Evolutionary conservation across 1,140 invertebrate genomes (phyloP).

Genomic region (Lordiphosa collinella): DNA sequence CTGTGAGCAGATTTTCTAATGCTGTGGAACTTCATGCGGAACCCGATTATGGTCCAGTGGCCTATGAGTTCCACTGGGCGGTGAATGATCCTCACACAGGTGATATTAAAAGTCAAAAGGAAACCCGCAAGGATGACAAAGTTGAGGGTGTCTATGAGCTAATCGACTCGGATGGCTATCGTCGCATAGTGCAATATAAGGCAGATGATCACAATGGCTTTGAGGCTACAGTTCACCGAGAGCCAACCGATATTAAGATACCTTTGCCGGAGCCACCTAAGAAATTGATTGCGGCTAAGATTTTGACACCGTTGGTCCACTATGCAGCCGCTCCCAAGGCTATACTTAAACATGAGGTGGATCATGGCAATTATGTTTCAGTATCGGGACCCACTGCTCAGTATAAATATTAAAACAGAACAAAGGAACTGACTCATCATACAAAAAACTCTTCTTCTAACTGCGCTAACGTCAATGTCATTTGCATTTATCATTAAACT

Average conservation of each 20-base stretch:
- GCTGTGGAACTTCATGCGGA: conserved; percentile 50
- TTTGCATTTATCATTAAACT: conserved; percentile 24
- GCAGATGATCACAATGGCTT: conserved; percentile 87
- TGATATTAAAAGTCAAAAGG: conserved; percentile 83
- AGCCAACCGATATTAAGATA: conserved; percentile 80
- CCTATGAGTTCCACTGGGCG: conserved; percentile 82
- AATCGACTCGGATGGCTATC: conserved; percentile 85
- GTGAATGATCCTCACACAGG: conserved; percentile 82
- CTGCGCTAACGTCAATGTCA: conserved; percentile 21
- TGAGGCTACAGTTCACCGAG: conserved; percentile 84
- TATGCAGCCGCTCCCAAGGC: conserved; percentile 49
- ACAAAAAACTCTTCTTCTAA: conserved; percentile 19
- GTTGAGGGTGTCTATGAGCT: conserved; percentile 83
- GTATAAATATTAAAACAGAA: conserved; percentile 66
- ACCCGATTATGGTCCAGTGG: conserved; percentile 66
- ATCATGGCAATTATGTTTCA: conserved; percentile 59
- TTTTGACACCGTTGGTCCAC: conserved; percentile 53
- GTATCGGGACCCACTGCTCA: conserved; percentile 61
- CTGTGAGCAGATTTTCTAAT: conserved; percentile 17
- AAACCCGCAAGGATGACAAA: conserved; percentile 82
- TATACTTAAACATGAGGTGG: conserved; percentile 38
- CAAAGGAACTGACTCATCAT: neutral
- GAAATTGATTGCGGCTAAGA: conserved; percentile 66
- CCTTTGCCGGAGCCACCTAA: conserved; percentile 76
- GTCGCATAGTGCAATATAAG: conserved; percentile 87